Base-by-base conservation (phyloP, 1,140 invertebrate species). In the Habropoda laboriosa region DNA sequence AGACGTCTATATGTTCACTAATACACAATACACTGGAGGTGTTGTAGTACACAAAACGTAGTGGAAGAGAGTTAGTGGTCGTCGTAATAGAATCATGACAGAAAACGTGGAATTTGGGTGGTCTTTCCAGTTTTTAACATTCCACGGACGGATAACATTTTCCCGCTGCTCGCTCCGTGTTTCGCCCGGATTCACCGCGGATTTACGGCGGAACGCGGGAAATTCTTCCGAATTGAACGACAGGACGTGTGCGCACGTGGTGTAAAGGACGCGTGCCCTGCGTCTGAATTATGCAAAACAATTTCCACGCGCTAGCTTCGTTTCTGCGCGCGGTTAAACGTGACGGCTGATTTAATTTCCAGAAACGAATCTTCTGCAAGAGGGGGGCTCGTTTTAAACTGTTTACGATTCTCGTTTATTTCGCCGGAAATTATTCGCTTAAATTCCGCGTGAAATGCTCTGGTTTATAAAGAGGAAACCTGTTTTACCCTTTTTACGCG, bases 61-160 rank as follows among this genome's bases (percentile, higher is more conserved):
- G n/a, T n/a, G n/a, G n/a, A n/a, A n/a, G n/a, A n/a, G n/a, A n/a
- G n/a, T n/a, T n/a, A n/a, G n/a, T n/a, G n/a, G n/a, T n/a, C n/a
- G n/a, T n/a, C n/a, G n/a, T n/a, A n/a, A n/a, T n/a, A n/a, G n/a
- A n/a, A n/a, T n/a, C n/a, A n/a, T n/a, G n/a, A n/a, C n/a, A n/a
- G n/a, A n/a, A n/a, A n/a, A n/a, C n/a, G n/a, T n/a, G n/a, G n/a
- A n/a, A n/a, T n/a, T n/a, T n/a, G n/a, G n/a, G n/a, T n/a, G n/a
- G n/a, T n/a, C n/a, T n/a, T n/a, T n/a, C n/a, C n/a, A n/a, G n/a
- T n/a, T n/a, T n/a, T n/a, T n/a, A n/a, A n/a, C 47, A 83, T 83
- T 79, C 74, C 80, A 63, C 68, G 74, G 16, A 12, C 32, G 57
- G 16, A 79, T 83, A 80, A 75, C 70, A 73, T 79, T 63, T 84